Evolutionary conservation across 2,797 vertebrate genomes (phyloP), one percentile per base, ranked within the genome.

Genomic region (Sebastes itinus): DNA sequence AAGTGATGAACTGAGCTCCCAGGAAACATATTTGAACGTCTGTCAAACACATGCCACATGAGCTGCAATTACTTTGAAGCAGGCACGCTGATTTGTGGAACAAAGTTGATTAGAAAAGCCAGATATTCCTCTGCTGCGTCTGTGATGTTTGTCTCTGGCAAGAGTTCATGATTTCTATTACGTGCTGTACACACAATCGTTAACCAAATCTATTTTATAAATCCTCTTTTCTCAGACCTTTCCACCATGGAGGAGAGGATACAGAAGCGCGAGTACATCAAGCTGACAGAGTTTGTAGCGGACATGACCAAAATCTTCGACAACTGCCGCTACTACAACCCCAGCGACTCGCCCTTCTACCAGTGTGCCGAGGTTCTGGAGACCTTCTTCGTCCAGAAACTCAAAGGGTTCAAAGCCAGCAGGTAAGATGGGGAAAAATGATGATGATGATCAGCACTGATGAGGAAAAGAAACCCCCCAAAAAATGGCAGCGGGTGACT

Each of bases 301-400:
- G 98, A 99, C 94, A 99, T 99, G 98, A 99, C 98, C 97, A 98
- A 98, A 97, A 98, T 99, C 95, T 99, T 99, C 87, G 98, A 99
- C 95, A 99, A 99, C 94, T 99, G 98, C 95, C 98, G 98, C 93
- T 99, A 99, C 93, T 99, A 99, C 96, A 99, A 99, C 94, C 97
- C 98, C 80, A 98, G 97, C 60, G 98, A 99, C 93, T 99, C 98
- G 78, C 96, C 97, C 88, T 99, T 99, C 88, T 99, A 98, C 94
- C 98, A 99, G 91, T 98, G 97, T 91, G 98, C 98, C 77, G 98
- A 99, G 94, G 96, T 99, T 91, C 97, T 99, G 25, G 98, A 99
- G 92, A 98, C 95, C 75, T 99, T 98, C 96, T 99, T 99, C 93
- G 98, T 99, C 94, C 98, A 99, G 97, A 99, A 98, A 88, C 95